Percentiles rank a stretch among this genome's conserved stretches.
phyloP scores from a whole-genome alignment of 2,113 vertebrate species.

The Melanotaenia duboulayi region DNA sequence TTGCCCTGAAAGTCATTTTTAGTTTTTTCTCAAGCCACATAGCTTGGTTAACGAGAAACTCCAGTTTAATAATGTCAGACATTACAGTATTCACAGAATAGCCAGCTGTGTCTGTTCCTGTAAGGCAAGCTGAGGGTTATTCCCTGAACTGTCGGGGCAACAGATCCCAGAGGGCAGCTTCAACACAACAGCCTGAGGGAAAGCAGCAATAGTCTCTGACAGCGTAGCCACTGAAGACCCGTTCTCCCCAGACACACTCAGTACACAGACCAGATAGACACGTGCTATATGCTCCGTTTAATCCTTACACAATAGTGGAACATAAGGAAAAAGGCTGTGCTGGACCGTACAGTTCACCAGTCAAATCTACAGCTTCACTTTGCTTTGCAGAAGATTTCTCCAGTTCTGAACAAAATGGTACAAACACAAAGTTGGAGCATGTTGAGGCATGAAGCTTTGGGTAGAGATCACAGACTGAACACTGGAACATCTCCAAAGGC shows the following conservation, averaged over 20 bases:
- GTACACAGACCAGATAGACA: background rate
- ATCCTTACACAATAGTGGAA: background rate
- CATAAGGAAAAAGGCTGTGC: too few relatives aligned
- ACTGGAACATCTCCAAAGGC: too few relatives aligned
- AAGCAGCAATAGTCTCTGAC: constrained; percentile 11
- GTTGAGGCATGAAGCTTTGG: background rate
- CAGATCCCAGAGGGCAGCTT: constrained; percentile 24
- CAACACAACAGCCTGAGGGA: constrained; percentile 22
- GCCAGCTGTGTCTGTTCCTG: background rate
- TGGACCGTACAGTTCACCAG: too few relatives aligned
- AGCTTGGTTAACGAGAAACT: too few relatives aligned
- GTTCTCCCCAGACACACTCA: constrained; percentile 9
- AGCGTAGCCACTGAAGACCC: constrained; percentile 3
- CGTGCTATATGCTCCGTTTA: background rate
- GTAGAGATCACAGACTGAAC: too few relatives aligned
- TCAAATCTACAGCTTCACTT: background rate
- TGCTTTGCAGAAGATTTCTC: background rate
- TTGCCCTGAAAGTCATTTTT: too few relatives aligned
- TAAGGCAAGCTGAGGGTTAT: constrained; percentile 2
- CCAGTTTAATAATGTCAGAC: background rate
- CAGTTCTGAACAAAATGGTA: too few relatives aligned
- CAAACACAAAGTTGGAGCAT: background rate
- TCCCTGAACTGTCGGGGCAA: constrained; percentile 21
- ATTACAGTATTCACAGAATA: background rate
- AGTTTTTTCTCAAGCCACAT: too few relatives aligned